Base-by-base conservation (phyloP, 2,113 vertebrate genomes). In the Cynoglossus semilaevis region DNA sequence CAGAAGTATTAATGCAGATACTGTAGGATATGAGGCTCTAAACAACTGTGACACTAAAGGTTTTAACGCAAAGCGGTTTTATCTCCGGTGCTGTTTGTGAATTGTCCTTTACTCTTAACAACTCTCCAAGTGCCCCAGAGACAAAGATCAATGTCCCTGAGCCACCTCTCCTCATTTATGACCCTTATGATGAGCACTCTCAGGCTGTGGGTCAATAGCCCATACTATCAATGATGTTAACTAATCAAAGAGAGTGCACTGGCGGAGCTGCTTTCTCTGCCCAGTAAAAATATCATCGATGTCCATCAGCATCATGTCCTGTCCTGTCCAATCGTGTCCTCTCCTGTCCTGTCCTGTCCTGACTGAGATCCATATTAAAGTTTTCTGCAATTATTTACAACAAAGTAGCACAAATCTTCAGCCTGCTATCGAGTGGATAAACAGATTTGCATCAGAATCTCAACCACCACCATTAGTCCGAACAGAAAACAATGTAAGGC, bases 211-310 rank as follows among this genome's bases (percentile, higher is more conserved):
- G 74, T 77, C 80, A 71, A 74, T 79, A 74, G 68, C 35, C 67
- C 72, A 71, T 87, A 63, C 57, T 56, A 70, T 79, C 77, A 79
- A 68, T 75, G 65, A 72, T 72, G 56, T 62, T 59, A 67, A 70
- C 75, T 82, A 84, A 88, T 88, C 80, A 83, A 62, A 75, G 55
- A 84, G 73, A 87, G 85, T 88, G 85, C 85, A 85, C 45, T 67
- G 80, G 83, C 64, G 65, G 46, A 61, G 57, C 70, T 55, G 46
- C 51, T 78, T 66, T 70, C 63, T 55, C 50, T 35, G 61, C 44
- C 82, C 84, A 71, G 74, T 85, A 80, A 81, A 83, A 70, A 67
- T 70, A 77, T 76, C 41, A 83, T 65, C 79, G 73, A 82, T 73
- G 58, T 73, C 54, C 59, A 74, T 58, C 16, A 42, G 57, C 58